Base-by-base conservation (phyloP, 2,888 invertebrate species). In the Athetis lepigone region DNA sequence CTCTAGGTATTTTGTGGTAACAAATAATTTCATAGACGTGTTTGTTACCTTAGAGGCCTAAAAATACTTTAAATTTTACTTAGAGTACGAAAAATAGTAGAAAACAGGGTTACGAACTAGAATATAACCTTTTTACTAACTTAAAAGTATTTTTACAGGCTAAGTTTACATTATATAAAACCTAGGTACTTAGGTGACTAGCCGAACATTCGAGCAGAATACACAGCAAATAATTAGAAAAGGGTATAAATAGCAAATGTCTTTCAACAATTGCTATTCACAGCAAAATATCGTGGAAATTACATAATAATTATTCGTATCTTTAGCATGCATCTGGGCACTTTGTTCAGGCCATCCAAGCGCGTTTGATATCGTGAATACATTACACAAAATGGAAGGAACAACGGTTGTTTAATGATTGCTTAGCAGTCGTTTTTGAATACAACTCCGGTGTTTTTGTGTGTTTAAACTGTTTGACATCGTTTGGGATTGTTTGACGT, bases 251-350 rank as follows among this genome's bases (percentile, higher is more conserved):
- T 54, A 37, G 33, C 60, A 66, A 59, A 42, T 65, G 66, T 71
- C 54, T 55, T 73, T 42, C 33, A 67, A 58, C 46, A 55, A 50
- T 18, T 16, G 42, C n/a, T 39, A 40, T 54, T 70, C 50, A 27
- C 64, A 64, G 66, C 51, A 59, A 76, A 70, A 77, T 56, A 54
- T 51, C 49, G 47, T 50, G 61, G 49, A 70, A 79, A 77, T 74
- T 66, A 79, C 79, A 66, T 69, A 70, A 79, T 79, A 74, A 78
- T 77, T 68, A 76, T 55, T 18, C 43, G 18, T 79, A 78, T 78
- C 79, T 67, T 9, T 45, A 49, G 47, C 66, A 71, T 74, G 58
- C 70, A 76, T 78, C 78, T 74, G 50, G 68, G 45, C 63, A 63
- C 68, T 79, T 78, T 76, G 79, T 78, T 66, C 56, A 16, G 46